These are phyloP conservation scores for Semaprochilodus insignis DNA, from an alignment of 2,797 vertebrate genomes.

Conservation along the genomic window DNA sequence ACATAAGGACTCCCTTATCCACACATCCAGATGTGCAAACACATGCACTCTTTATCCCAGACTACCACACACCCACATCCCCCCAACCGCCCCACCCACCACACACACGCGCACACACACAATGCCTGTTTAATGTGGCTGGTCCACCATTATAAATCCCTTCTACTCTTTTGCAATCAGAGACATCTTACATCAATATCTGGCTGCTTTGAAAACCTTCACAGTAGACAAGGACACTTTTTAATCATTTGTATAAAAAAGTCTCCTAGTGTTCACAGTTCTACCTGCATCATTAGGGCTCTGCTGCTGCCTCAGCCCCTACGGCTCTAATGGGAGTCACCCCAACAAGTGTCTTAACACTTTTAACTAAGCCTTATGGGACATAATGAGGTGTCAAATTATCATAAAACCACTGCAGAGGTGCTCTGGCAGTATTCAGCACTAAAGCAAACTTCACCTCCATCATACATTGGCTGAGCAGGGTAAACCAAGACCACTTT, in stretches of 20 bases:
- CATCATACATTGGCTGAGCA: slow-evolving; percentile 36
- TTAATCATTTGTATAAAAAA: slow-evolving; percentile 49
- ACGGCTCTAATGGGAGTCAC: slow-evolving; percentile 45
- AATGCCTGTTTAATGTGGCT: slow-evolving; percentile 49
- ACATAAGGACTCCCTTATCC: slow-evolving; percentile 22
- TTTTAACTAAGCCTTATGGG: slow-evolving; percentile 31
- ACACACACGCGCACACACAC: slow-evolving; percentile 39
- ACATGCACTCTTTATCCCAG: neutral
- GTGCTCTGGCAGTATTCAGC: slow-evolving; percentile 2
- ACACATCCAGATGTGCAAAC: slow-evolving; percentile 32
- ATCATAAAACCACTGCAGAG: slow-evolving; percentile 11
- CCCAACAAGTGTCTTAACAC: slow-evolving; percentile 14
- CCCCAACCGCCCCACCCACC: slow-evolving; percentile 48
- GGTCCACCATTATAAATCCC: slow-evolving; percentile 39
- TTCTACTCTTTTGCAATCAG: slow-evolving; percentile 16
- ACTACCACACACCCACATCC: slow-evolving; percentile 2
- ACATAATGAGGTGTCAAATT: slow-evolving; percentile 25
- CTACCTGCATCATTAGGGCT: slow-evolving; percentile 49
- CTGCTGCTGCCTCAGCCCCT: slow-evolving; percentile 31
- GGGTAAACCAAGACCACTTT: slow-evolving; percentile 26
- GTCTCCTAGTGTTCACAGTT: slow-evolving; percentile 46
- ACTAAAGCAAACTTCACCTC: slow-evolving; percentile 11
- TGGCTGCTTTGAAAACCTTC: slow-evolving; percentile 39
- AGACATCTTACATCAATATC: slow-evolving; percentile 32
- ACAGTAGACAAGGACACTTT: slow-evolving; percentile 61